Evolutionary conservation across 1,140 invertebrate genomes (phyloP), one percentile per base, ranked within the genome.

Genomic region (Whitmania pigra): DNA sequence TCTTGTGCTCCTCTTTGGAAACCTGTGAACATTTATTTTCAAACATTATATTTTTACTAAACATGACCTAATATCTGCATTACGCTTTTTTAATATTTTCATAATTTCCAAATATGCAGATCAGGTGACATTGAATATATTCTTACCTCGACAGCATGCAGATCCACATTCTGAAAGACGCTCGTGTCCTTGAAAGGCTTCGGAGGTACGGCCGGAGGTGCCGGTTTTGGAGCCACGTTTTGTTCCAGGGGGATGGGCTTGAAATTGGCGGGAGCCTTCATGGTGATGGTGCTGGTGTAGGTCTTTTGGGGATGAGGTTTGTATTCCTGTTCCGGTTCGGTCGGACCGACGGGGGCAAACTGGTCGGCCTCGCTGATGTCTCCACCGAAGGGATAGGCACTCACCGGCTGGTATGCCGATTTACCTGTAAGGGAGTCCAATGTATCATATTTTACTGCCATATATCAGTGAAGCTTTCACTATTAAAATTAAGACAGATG

Each of bases 1-100:
- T 81, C 55, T 78, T 78, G 75, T 82, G 81, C 57, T 80, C 78
- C 73, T 77, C 78, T 72, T 80, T 80, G 2, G 81, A 81, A 22
- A 82, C 81, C 80, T 82, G 73, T 11, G 57, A 73, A 27, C 69
- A 20, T 36, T 36, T 36, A 36, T 36, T 36, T 36, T 63, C 66
- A 40, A 73, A 60, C n/a, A 67, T 15, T 20, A 63, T n/a, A 13
- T 22, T 29, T 54, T 20, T 36, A 3, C 31, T 3, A 36, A 36
- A 6, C 31, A 36, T 36, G 31, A 36, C 2, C 31, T 36, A 36
- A 3, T 36, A 36, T 36, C 31, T 3, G 31, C n/a, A n/a, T n/a
- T n/a, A n/a, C n/a, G n/a, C 31, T 36, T 36, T 36, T 36, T 36
- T 36, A 36, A 36, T 36, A 36, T 36, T 49, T 13, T 49, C 13